Evolutionary conservation across 2,888 invertebrate genomes (phyloP), one percentile per base, ranked within the genome.

Genomic region (Rhorus exstirpatorius): DNA sequence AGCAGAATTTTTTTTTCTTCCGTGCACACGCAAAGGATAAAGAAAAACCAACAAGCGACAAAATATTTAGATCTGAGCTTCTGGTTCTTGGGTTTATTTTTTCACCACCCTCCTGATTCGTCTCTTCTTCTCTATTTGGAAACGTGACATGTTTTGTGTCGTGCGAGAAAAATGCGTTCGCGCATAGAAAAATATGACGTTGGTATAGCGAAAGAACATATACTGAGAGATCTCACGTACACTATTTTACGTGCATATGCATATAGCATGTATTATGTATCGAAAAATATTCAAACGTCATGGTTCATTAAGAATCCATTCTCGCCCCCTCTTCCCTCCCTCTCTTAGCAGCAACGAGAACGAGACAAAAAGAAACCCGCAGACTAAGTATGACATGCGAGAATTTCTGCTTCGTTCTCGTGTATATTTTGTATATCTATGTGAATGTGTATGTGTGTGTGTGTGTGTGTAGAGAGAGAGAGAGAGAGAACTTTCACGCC

Each of bases 281-380:
- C 46, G 58, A 80, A 58, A 67, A 81, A 85, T 85, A 83, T 77
- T 85, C 38, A 74, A 82, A 77, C 80, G 80, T 85, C 85, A 85
- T 85, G 83, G 85, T 84, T 85, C 85, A 85, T 85, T 85, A 85
- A 84, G 84, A 85, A 85, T 83, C 85, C 84, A 85, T 85, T 85
- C 84, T 81, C 38, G 68, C 41, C 38, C 49, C 44, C 24, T 21
- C 21, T 21, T 26, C 35, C 12, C 19, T 1, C 55, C 19, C 46
- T 46, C 21, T 38, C 71, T 58, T 38, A 46, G 65, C 46, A 71
- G 63, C 76, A 35, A 51, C 60, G 67, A 53, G 24, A 31, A 19
- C 19, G 41, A 67, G 41, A 81, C 58, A 24, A 70, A 65, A 65
- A 44, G 58, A 67, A 65, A 38, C 51, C 63, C 53, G 58, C 44